A percentile compares a stretch with the other conserved stretches of the same genome.
These are phyloP conservation scores for Grapholita molesta DNA, from an alignment of 1,140 invertebrate species.

Conservation along the genomic window DNA sequence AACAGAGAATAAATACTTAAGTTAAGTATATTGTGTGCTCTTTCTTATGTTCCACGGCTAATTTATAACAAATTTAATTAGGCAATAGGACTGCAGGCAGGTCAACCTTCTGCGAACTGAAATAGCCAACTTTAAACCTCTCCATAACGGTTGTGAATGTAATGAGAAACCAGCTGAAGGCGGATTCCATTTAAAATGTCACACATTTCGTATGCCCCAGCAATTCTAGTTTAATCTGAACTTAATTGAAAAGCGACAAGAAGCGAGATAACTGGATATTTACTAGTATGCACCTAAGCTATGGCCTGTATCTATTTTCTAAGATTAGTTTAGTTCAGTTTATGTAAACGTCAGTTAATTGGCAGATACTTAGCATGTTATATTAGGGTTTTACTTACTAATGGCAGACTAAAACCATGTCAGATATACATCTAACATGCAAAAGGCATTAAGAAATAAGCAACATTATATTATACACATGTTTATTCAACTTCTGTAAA, in stretches of 20 bases:
- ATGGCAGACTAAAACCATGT: not conserved
- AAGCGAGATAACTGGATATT: not conserved
- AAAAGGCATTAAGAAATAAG: not conserved
- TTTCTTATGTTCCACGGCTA: too few relatives aligned
- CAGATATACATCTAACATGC: not conserved
- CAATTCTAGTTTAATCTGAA: not conserved
- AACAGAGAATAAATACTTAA: too few relatives aligned
- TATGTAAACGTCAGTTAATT: slow-evolving; percentile 3
- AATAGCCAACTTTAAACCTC: not conserved
- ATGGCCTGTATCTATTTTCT: slow-evolving; percentile 1
- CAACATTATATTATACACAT: not conserved
- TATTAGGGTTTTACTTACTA: not conserved
- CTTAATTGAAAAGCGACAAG: not conserved
- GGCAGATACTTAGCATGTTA: not conserved
- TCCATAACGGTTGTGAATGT: not conserved
- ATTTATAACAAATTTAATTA: too few relatives aligned
- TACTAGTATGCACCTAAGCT: not conserved
- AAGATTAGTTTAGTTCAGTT: not conserved
- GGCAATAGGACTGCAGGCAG: too few relatives aligned
- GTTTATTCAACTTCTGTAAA: too few relatives aligned
- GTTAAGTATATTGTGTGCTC: too few relatives aligned
- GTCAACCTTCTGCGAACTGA: too few relatives aligned
- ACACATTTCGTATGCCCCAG: not conserved
- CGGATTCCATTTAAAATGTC: not conserved
- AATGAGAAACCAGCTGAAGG: not conserved